Conservation (phyloP, 2,113 vertebrate species). For the Colius striatus region DNA sequence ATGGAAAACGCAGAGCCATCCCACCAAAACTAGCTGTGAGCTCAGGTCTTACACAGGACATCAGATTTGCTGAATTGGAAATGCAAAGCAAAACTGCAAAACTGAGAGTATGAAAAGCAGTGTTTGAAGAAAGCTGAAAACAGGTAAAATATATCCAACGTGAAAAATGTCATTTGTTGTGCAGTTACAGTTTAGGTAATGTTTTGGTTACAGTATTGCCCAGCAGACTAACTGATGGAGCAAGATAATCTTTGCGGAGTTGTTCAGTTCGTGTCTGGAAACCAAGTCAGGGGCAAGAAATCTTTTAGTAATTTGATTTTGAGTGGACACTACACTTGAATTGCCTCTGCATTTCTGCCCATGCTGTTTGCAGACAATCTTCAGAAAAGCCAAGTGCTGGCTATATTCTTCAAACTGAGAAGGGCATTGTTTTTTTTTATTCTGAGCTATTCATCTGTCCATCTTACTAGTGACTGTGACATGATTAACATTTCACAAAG, state of each 20-base stretch:
- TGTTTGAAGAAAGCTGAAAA: background rate
- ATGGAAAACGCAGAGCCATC: background rate
- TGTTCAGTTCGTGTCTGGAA: background rate
- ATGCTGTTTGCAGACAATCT: background rate
- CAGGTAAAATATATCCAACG: accelerated
- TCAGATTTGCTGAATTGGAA: background rate
- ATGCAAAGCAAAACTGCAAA: background rate
- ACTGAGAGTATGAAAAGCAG: background rate
- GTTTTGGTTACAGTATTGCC: background rate
- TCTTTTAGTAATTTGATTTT: background rate
- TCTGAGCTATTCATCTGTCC: background rate
- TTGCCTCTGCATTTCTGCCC: background rate
- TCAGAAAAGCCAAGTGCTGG: background rate
- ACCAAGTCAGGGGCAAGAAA: background rate
- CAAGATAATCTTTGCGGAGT: background rate
- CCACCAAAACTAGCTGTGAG: background rate
- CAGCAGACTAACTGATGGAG: background rate
- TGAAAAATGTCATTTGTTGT: background rate
- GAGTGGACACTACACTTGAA: background rate
- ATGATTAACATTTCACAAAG: background rate
- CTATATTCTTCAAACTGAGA: background rate
- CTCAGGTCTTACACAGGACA: background rate
- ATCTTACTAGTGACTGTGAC: background rate
- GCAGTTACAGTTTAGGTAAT: background rate
- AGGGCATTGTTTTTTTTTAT: background rate